Evolutionary conservation across 2,888 invertebrate genomes (phyloP).

Genomic region (Resseliella maxima): DNA sequence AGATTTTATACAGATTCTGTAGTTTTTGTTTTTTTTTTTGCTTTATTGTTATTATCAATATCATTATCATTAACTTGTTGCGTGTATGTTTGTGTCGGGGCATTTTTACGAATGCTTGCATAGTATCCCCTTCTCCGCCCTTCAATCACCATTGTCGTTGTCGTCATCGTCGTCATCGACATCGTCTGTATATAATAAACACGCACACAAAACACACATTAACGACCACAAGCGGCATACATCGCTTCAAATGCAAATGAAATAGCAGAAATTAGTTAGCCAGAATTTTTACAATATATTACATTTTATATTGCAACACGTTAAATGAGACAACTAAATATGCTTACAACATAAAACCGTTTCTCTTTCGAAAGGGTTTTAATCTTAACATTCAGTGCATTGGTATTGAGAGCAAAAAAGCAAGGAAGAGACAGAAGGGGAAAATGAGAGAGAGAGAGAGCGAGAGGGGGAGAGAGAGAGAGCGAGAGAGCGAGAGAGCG

Average conservation of each 20-base stretch:
- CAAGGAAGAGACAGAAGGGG: not conserved
- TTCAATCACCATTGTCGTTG: too few relatives aligned
- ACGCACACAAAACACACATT: not conserved
- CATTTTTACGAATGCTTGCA: slow-evolving; percentile 30
- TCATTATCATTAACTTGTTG: slow-evolving; percentile 49
- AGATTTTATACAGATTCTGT: slow-evolving; percentile 54
- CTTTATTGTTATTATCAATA: slow-evolving; percentile 49
- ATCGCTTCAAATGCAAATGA: not conserved
- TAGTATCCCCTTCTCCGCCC: not conserved
- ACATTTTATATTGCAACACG: slow-evolving; percentile 36
- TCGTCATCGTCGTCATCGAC: too few relatives aligned
- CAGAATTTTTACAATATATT: slow-evolving; percentile 38
- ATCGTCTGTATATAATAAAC: too few relatives aligned
- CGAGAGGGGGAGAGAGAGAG: too few relatives aligned
- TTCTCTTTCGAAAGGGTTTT: slow-evolving; percentile 37
- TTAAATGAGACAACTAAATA: not conserved
- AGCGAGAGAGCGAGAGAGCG: too few relatives aligned
- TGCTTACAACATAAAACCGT: not conserved
- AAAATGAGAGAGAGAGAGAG: too few relatives aligned
- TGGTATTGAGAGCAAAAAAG: not conserved
- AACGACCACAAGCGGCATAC: not conserved
- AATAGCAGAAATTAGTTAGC: slow-evolving; percentile 47
- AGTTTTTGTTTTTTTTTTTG: too few relatives aligned
- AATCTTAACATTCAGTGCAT: not conserved
- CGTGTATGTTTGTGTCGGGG: slow-evolving; percentile 49